Percentiles rank a stretch among this genome's conserved stretches.
Conservation (phyloP, 92 coral and sea anemone species). For the Paramuricea clavata region DNA sequence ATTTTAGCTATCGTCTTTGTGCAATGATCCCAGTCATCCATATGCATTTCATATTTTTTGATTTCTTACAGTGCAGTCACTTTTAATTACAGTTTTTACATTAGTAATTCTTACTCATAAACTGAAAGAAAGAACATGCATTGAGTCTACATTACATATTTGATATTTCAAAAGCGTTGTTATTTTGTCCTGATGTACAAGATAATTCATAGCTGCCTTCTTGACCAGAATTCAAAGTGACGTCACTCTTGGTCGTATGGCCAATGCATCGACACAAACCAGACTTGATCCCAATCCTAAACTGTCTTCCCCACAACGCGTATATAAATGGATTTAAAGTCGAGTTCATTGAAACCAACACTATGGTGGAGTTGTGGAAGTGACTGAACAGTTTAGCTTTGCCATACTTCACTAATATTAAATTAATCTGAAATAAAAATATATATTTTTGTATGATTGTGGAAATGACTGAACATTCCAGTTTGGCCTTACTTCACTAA, state of each 20-base stretch:
- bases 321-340: constrained; percentile 31
- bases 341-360: constrained; percentile 21
- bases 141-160: no score
- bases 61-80: no score
- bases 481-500: no score
- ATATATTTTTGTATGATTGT: no score
- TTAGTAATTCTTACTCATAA: no score
- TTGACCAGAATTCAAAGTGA: background rate
- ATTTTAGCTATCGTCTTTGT: no score
- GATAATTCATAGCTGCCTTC: background rate
- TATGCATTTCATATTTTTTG: no score
- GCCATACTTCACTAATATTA: constrained; percentile 22
- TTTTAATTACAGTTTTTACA: no score
- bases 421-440: constrained; percentile 8
- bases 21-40: no score
- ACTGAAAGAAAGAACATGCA: no score
- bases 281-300: background rate
- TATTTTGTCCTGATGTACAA: background rate
- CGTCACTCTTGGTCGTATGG: background rate
- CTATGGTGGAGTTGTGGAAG: constrained; percentile 21
- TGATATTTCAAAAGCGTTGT: background rate
- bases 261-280: background rate
- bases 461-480: no score
- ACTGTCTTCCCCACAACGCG: constrained; percentile 26
- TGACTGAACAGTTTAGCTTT: background rate